A percentile compares a stretch with the other conserved stretches of the same genome.
phyloP scores from a whole-genome alignment of 2,888 invertebrate species.

The Clistopyga incitator region DNA sequence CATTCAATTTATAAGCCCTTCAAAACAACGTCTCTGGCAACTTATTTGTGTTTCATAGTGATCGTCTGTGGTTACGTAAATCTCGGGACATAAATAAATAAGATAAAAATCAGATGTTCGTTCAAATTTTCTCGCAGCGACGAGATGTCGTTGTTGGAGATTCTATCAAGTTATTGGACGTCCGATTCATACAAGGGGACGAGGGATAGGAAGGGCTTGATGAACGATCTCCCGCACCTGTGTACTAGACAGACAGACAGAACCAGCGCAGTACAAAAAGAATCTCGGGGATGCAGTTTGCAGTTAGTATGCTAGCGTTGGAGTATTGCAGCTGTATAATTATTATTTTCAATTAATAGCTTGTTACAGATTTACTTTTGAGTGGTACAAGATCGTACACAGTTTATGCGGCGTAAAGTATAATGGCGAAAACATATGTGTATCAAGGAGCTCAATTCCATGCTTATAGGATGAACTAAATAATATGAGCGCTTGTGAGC shows the following conservation, averaged over 20 bases:
- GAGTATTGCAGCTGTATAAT: slow-evolving; percentile 53
- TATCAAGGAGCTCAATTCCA: slow-evolving; percentile 25
- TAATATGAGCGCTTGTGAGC: slow-evolving; percentile 34
- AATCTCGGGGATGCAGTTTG: slow-evolving; percentile 36
- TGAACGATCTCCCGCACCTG: background rate
- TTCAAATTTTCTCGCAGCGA: slow-evolving; percentile 56
- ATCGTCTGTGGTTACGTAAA: background rate
- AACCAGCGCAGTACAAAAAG: slow-evolving; percentile 10
- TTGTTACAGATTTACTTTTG: slow-evolving; percentile 58
- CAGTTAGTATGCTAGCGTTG: background rate
- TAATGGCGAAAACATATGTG: background rate
- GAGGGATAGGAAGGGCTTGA: background rate
- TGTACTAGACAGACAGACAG: background rate
- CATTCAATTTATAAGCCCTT: background rate
- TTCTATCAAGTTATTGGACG: slow-evolving; percentile 35
- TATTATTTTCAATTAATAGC: slow-evolving; percentile 65
- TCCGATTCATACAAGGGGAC: background rate
- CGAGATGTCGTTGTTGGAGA: slow-evolving; percentile 42
- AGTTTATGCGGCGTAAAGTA: background rate
- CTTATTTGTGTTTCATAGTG: background rate
- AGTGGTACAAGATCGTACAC: slow-evolving; percentile 17
- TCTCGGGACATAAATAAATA: slow-evolving; percentile 13
- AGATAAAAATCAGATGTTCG: slow-evolving; percentile 53
- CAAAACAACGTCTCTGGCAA: too few relatives aligned
- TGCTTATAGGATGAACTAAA: slow-evolving; percentile 43